Base-by-base conservation (phyloP, 2,888 invertebrate genomes). In the Junonia oenone region DNA sequence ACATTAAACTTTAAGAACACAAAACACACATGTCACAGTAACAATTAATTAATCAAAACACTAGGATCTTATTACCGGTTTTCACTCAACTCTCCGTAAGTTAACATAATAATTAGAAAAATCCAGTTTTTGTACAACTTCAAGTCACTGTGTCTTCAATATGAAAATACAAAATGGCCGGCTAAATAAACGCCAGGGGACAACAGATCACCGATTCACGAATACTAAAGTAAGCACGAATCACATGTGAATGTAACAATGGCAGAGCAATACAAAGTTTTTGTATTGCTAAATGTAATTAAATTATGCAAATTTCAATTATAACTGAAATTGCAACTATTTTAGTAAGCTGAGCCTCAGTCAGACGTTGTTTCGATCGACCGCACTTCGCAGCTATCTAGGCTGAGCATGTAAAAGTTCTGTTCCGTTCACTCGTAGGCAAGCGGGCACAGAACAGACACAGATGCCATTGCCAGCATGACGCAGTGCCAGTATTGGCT, bases 151-250 rank as follows among this genome's bases (percentile, higher is more conserved):
- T 54, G 60, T 63, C 67, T 65, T 63, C 67, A 26, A 22, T 26
- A 69, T 65, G 69, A 80, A 82, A 80, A 82, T 78, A 80, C 86
- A 88, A 88, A 80, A 88, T 88, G 88, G 88, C 88, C 80, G 86
- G 72, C 72, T 67, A 73, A 78, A 81, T 68, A 68, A 68, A 65
- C 58, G 63, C 59, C 55, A 58, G 55, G 38, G 19, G 61, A 55
- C 38, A 54, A 59, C 61, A 75, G 67, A 66, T 68, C 65, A 63
- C 61, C 48, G 27, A 45, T 50, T 47, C 54, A 33, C 14, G 0
- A 8, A 17, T 11, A 22, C 5, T 6, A 33, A 46, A 37, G 15
- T 14, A 38, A 29, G 45, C 50, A 50, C 50, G 40, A 45, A 35
- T 53, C 22, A 40, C 45, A 40, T 45, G 27, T 37, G 33, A 26